Evolutionary conservation across 2,113 vertebrate genomes (phyloP).

Genomic region (Climacteris rufus): DNA sequence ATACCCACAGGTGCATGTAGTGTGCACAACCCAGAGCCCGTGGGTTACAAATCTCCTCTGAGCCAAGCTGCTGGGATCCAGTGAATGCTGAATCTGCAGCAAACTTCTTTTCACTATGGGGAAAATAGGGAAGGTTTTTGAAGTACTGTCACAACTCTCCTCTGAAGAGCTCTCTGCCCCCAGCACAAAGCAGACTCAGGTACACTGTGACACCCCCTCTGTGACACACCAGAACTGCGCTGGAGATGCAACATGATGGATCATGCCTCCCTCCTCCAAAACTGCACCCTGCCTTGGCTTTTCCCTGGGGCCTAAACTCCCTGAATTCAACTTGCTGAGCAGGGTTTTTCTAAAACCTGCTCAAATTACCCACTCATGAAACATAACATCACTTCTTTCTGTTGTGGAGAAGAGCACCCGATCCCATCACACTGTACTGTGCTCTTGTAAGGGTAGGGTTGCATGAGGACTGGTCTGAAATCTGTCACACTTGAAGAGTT

Average conservation of each 20-base stretch:
- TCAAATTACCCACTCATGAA: not conserved
- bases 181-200: not conserved
- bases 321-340: not conserved
- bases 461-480: not conserved
- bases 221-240: not conserved
- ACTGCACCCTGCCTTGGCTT: not conserved
- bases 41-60: not conserved
- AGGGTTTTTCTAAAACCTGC: not conserved
- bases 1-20: not conserved
- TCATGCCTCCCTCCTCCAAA: not conserved
- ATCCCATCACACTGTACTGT: not conserved
- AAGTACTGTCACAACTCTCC: not conserved
- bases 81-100: not conserved
- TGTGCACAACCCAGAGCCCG: not conserved
- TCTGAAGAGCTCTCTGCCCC: not conserved
- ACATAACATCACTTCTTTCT: not conserved
- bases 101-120: not conserved
- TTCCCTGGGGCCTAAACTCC: not conserved
- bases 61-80: not conserved
- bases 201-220: not conserved
- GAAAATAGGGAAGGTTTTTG: not conserved
- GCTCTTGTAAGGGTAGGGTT: not conserved
- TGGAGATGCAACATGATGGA: not conserved
- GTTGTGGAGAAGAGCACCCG: not conserved
- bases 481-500: not conserved